Conservation (phyloP, 1,140 invertebrate species). For the Laupala kohalensis region DNA sequence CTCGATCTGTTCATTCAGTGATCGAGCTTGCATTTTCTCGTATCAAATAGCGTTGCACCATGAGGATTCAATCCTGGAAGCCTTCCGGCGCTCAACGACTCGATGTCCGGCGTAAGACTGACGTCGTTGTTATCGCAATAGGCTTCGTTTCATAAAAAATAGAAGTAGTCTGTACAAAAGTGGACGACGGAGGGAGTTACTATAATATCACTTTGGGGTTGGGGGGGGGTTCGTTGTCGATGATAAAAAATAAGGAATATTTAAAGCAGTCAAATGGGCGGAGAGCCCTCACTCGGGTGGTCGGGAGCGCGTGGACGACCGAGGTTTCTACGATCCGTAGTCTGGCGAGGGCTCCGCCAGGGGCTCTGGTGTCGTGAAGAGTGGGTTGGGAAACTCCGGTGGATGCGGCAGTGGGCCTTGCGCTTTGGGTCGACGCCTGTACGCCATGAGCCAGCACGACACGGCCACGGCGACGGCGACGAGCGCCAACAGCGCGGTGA, state of each 20-base stretch:
- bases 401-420: conserved; percentile 84
- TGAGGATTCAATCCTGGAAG: background rate
- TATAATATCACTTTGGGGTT: background rate
- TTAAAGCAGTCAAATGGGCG: background rate
- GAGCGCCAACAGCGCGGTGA: conserved; percentile 78
- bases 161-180: background rate
- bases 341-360: conserved; percentile 65
- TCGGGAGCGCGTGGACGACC: background rate
- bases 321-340: conserved; percentile 34
- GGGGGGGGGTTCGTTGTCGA: background rate
- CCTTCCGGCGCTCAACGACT: background rate
- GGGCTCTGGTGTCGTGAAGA: conserved; percentile 74
- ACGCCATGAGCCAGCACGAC: conserved; percentile 89
- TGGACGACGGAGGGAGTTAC: background rate
- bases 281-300: background rate
- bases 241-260: background rate
- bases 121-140: background rate
- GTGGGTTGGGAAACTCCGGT: conserved; percentile 84
- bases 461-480: conserved; percentile 88
- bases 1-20: conserved; percentile 7
- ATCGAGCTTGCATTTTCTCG: conserved; percentile 11
- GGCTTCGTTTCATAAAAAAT: background rate
- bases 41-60: background rate
- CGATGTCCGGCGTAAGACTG: background rate
- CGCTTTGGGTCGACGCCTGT: conserved; percentile 68